Evolutionary conservation across 2,113 vertebrate genomes (phyloP), one percentile per base, ranked within the genome.

Genomic region (Ramphastos sulfuratus): DNA sequence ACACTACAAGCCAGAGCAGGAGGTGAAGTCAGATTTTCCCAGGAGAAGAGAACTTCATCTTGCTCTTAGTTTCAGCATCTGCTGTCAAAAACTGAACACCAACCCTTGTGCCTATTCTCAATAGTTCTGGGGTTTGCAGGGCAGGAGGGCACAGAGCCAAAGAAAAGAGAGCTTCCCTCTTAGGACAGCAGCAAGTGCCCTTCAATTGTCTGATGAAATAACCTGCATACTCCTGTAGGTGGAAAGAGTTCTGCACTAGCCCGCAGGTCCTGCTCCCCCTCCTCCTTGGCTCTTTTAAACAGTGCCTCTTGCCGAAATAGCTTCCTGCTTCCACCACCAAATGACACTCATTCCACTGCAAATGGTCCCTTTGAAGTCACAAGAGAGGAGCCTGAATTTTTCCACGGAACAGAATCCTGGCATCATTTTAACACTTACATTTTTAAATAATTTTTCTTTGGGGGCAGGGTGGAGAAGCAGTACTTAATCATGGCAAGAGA

Each of bases 271-370:
- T 61, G 25, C 23, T 61, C 6, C 31, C 12, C 6, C 2, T 2
- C 1, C 6, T 23, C 17, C 67, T 55, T 19, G 33, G 23, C 21
- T 73, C 37, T 12, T 30, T 78, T 59, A 15, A 85, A 42, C 31
- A 1, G 0, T 64, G 64, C 37, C 31, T 74, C 79, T 87, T 74
- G 58, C 48, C 46, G 65, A 85, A 67, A 87, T 56, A 91, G 37
- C 61, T 94, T 96, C 87, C 95, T 94, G 73, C 79, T 95, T 71
- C 76, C 82, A 90, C 76, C 80, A 83, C 72, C 72, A 91, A 96
- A 95, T 94, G 94, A 91, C 80, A 88, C 48, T 83, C 93, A 85
- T 94, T 94, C 91, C 87, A 28, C 70, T 55, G 50, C 76, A 91
- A 82, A 95, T 64, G 69, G 37, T 3, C 20, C 66, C 90, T 95